Percentiles rank a stretch among this genome's conserved stretches.
These are phyloP conservation scores for Myotis vivesi DNA, from an alignment of 2,797 vertebrate species.

Conservation along the genomic window DNA sequence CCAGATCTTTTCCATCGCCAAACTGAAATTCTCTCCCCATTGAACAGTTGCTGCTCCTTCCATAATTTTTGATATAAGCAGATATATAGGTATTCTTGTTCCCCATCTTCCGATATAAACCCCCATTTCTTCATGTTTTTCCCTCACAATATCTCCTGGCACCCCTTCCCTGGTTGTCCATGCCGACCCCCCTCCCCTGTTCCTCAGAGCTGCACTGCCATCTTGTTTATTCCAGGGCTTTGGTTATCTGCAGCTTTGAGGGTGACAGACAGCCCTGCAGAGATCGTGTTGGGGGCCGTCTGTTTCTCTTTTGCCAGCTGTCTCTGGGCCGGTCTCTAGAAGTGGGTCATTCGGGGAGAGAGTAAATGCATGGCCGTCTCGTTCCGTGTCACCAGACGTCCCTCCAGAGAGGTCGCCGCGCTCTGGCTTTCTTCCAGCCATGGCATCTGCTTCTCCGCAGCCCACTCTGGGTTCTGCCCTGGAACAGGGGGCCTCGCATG, in stretches of 20 bases:
- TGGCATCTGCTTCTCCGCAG: neutral
- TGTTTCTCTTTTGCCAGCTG: neutral
- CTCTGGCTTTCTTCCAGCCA: neutral
- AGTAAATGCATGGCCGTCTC: neutral
- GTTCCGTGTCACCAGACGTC: neutral
- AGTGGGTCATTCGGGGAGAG: neutral
- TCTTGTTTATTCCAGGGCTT: neutral
- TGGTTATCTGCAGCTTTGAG: neutral
- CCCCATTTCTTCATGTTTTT: neutral
- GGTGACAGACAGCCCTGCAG: neutral
- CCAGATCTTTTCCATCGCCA: neutral
- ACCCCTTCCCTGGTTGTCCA: rapidly evolving
- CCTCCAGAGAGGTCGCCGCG: neutral
- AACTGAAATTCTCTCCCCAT: neutral
- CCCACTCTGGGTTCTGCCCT: neutral
- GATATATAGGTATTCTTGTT: neutral
- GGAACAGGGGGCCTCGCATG: neutral
- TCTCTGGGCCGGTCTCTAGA: neutral
- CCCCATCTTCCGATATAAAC: neutral
- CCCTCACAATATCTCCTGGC: neutral
- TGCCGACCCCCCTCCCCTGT: rapidly evolving
- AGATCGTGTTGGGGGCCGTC: neutral
- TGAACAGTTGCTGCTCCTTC: neutral
- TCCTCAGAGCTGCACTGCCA: neutral
- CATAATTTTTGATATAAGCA: neutral